Percentiles rank a stretch among this genome's conserved stretches.
Evolutionary conservation across 2,797 vertebrate genomes (phyloP).

Genomic region (Spinus olivaceus): DNA sequence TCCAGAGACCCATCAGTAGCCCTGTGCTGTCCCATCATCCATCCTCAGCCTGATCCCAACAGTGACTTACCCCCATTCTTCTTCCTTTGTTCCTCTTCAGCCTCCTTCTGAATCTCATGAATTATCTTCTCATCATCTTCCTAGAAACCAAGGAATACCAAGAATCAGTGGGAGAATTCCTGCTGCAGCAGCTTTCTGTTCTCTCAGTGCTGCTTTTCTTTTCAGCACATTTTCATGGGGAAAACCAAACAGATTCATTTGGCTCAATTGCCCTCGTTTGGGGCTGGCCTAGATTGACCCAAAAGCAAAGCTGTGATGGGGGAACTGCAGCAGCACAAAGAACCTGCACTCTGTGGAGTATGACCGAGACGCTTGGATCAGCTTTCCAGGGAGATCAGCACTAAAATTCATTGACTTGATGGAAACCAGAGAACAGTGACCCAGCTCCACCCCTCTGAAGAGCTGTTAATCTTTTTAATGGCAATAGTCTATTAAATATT

Average conservation of each 20-base stretch:
- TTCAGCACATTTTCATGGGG: rapidly evolving
- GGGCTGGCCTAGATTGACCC: not conserved
- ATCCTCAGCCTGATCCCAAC: not conserved
- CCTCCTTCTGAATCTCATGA: slow-evolving; percentile 93
- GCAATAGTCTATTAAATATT: slow-evolving; percentile 60
- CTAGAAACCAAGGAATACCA: slow-evolving; percentile 63
- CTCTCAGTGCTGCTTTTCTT: not conserved
- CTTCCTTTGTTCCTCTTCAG: slow-evolving; percentile 90
- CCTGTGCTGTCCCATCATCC: rapidly evolving
- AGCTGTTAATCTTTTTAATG: slow-evolving; percentile 61
- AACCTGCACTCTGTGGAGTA: not conserved
- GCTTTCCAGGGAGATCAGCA: slow-evolving; percentile 22
- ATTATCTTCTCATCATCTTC: slow-evolving; percentile 95
- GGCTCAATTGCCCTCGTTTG: not conserved
- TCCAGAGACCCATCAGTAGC: not conserved
- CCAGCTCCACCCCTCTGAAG: not conserved
- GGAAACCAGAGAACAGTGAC: slow-evolving; percentile 16
- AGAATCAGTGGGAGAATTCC: not conserved
- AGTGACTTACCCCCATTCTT: slow-evolving; percentile 83
- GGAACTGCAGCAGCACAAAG: not conserved
- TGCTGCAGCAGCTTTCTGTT: not conserved
- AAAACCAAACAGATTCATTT: not conserved
- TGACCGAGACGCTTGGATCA: not conserved
- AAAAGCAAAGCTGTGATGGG: not conserved
- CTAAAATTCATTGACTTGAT: slow-evolving; percentile 28